A percentile compares a stretch with the other conserved stretches of the same genome.
Conservation (phyloP, 2,113 vertebrate species). For the Hyla sarda region DNA sequence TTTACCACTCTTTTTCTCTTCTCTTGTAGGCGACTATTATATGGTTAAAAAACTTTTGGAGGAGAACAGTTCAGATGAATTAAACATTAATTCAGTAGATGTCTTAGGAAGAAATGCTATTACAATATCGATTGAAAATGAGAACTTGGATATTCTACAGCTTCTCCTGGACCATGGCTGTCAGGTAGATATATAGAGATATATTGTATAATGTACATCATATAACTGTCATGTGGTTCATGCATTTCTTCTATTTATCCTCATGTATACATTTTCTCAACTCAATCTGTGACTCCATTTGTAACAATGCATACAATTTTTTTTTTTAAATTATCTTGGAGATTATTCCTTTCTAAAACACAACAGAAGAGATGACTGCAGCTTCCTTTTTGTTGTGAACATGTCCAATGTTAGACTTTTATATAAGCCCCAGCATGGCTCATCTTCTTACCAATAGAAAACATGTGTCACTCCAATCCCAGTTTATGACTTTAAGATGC, state of each 20-base stretch:
- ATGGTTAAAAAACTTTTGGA: constrained; percentile 99
- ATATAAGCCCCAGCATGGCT: background rate
- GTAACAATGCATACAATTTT: background rate
- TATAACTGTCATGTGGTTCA: background rate
- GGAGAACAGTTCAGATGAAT: constrained; percentile 87
- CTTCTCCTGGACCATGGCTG: constrained; percentile 95
- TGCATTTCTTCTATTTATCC: background rate
- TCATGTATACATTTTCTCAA: background rate
- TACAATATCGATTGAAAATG: constrained; percentile 96
- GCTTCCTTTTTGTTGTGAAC: background rate
- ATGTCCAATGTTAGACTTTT: background rate
- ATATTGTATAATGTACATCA: background rate
- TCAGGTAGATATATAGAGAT: constrained; percentile 78
- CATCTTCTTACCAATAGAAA: background rate
- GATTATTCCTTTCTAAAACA: background rate
- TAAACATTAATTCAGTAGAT: constrained; percentile 97
- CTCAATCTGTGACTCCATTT: background rate
- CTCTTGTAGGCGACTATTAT: constrained; percentile 91
- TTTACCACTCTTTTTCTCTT: background rate
- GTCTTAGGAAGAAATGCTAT: constrained; percentile 94
- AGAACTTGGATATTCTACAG: constrained; percentile 96
- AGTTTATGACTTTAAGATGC: background rate
- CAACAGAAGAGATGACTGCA: background rate
- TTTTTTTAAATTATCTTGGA: background rate
- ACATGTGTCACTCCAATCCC: background rate